A percentile compares a stretch with the other conserved stretches of the same genome.
These are phyloP conservation scores for Tyto alba DNA, from an alignment of 2,113 vertebrate species.

Conservation along the genomic window DNA sequence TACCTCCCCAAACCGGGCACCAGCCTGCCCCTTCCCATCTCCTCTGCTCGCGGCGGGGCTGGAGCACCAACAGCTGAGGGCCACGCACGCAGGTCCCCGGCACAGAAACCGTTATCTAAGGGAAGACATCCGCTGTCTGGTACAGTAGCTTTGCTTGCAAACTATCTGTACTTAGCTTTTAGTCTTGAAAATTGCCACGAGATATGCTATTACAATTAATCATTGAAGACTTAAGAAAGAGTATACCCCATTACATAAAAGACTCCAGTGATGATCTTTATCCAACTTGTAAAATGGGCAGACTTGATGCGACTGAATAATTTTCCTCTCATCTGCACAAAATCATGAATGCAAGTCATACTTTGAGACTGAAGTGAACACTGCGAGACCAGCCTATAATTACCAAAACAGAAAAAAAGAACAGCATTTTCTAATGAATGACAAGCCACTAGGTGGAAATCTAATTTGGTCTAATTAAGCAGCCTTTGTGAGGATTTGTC, in stretches of 20 bases:
- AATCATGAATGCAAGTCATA: conserved; percentile 62
- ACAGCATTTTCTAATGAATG: conserved; percentile 78
- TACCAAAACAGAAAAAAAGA: conserved; percentile 74
- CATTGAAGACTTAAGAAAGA: conserved; percentile 54
- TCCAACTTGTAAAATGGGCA: conserved; percentile 64
- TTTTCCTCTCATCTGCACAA: conserved; percentile 54
- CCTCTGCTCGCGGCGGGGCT: background rate
- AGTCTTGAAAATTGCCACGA: conserved; percentile 46
- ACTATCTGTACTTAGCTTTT: conserved; percentile 46
- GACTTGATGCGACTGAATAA: conserved; percentile 55
- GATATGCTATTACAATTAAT: conserved; percentile 49
- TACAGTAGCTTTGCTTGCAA: background rate
- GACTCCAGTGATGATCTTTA: conserved; percentile 47
- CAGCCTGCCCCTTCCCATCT: background rate
- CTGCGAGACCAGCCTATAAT: conserved; percentile 63
- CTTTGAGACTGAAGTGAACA: conserved; percentile 35
- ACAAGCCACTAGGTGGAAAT: conserved; percentile 78
- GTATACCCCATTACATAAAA: conserved; percentile 52
- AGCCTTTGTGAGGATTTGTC: conserved; percentile 83
- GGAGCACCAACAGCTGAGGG: rapidly evolving
- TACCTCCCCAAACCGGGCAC: background rate
- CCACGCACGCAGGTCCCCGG: rapidly evolving
- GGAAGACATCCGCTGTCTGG: background rate
- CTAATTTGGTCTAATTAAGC: conserved; percentile 86
- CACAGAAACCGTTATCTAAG: background rate